Base-by-base conservation (phyloP, 2,888 invertebrate species). In the Macrosoma leucophasiata region DNA sequence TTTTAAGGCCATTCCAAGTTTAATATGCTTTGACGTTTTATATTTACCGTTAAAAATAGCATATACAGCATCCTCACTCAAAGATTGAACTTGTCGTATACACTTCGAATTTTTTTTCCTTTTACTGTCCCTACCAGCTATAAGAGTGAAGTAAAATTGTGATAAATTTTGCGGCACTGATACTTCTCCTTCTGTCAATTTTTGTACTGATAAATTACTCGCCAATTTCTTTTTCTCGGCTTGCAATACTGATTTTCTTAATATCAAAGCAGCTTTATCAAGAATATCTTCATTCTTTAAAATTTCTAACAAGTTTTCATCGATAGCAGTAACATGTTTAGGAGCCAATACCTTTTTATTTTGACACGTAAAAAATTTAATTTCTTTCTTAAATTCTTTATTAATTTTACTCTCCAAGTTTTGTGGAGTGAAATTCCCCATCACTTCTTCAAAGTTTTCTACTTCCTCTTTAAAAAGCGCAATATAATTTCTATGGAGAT, bases 91-190 rank as follows among this genome's bases (percentile, higher is more conserved):
- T 39, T 19, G 43, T 31, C 41, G 46, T 36, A 15, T 17, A 47
- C 40, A 43, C 33, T 46, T 44, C 3, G 21, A 4, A 27, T 32
- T 36, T 7, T 18, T 47, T 33, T 39, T 43, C 8, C 45, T 33
- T 43, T 43, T 43, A n/a, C 33, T n/a, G n/a, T 29, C 36, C 33
- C 15, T 22, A 7, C 48, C 48, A 33, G 31, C 42, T 19, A 44
- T 9, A 19, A 43, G 33, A 41, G 37, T 41, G 25, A 11, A 42
- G 21, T 41, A 43, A 48, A 50, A 46, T 8, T 48, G 36, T 2
- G 22, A 14, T 38, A 45, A 43, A 18, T 38, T 11, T 45, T 31
- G 15, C 15, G 49, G 48, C 33, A 46, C 29, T 2, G 42, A 43
- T 29, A 30, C 29, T 48, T 48, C 44, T 9, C 23, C 23, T 9